Conservation (phyloP, 2,797 vertebrate genomes). For the Thalassophryne amazonica region DNA sequence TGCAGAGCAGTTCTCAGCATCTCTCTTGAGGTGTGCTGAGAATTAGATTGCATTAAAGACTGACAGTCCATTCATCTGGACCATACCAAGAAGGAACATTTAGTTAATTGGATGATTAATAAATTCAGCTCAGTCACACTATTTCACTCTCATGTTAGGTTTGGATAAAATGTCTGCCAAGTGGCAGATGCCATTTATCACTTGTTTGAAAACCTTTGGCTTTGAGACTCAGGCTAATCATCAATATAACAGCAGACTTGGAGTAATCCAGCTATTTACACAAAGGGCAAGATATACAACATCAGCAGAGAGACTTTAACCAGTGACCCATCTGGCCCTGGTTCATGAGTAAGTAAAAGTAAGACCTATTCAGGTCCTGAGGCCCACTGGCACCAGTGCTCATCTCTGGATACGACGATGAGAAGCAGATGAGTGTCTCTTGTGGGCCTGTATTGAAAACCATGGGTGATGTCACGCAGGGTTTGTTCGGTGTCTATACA, state of each 20-base stretch:
- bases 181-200: constrained; percentile 62
- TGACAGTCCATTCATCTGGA: constrained; percentile 97
- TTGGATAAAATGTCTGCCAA: constrained; percentile 75
- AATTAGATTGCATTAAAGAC: constrained; percentile 96
- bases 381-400: too few relatives aligned
- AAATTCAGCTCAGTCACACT: constrained; percentile 99
- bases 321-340: constrained; percentile 1
- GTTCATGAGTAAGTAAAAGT: constrained; percentile 42
- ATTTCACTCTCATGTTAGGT: constrained; percentile 90
- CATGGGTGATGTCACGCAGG: too few relatives aligned
- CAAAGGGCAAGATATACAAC: not conserved
- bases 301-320: constrained; percentile 17
- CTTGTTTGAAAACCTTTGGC: constrained; percentile 40
- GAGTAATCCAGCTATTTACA: constrained; percentile 17
- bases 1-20: constrained; percentile 83
- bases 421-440: too few relatives aligned
- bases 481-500: too few relatives aligned
- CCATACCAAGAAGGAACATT: constrained; percentile 93
- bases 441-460: too few relatives aligned
- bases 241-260: constrained; percentile 5
- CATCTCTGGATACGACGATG: too few relatives aligned
- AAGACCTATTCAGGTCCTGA: too few relatives aligned
- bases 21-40: constrained; percentile 84
- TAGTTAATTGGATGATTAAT: constrained; percentile 99
- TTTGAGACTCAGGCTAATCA: constrained; percentile 7